Conservation (phyloP, 2,888 invertebrate genomes). For the Mesoligia furuncula region DNA sequence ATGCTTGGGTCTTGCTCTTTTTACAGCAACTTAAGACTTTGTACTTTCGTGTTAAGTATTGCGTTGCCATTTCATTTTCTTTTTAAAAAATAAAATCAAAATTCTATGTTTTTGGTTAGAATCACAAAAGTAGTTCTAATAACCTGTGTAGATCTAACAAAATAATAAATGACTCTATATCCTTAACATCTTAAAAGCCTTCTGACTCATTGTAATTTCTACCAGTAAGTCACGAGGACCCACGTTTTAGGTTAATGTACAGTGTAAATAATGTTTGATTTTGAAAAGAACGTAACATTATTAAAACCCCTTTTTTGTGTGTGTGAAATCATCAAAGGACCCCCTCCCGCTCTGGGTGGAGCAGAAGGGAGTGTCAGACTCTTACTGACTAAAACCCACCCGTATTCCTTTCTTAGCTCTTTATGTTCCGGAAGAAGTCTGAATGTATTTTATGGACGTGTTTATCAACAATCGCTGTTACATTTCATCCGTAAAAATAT, state of each 20-base stretch:
- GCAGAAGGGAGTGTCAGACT: too few relatives aligned
- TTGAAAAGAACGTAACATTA: background rate
- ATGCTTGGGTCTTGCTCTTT: background rate
- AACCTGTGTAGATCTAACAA: background rate
- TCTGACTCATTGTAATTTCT: background rate
- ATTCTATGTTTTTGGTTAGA: background rate
- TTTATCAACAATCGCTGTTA: conserved; percentile 1
- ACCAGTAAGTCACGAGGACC: background rate
- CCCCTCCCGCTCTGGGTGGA: too few relatives aligned
- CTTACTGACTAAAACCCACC: too few relatives aligned
- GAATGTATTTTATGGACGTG: background rate
- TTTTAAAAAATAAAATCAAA: background rate
- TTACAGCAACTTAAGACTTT: background rate
- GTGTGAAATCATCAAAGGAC: too few relatives aligned
- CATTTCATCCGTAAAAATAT: conserved; percentile 13
- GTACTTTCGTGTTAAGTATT: background rate
- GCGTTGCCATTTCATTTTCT: background rate
- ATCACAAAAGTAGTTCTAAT: background rate
- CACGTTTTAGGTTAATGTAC: too few relatives aligned
- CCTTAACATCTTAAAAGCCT: background rate
- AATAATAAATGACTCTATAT: background rate
- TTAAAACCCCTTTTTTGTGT: background rate
- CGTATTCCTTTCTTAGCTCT: too few relatives aligned
- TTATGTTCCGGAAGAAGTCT: too few relatives aligned
- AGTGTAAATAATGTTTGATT: background rate